These are phyloP conservation scores for Corvus hawaiiensis DNA, from an alignment of 2,113 vertebrate species.

Conservation along the genomic window DNA sequence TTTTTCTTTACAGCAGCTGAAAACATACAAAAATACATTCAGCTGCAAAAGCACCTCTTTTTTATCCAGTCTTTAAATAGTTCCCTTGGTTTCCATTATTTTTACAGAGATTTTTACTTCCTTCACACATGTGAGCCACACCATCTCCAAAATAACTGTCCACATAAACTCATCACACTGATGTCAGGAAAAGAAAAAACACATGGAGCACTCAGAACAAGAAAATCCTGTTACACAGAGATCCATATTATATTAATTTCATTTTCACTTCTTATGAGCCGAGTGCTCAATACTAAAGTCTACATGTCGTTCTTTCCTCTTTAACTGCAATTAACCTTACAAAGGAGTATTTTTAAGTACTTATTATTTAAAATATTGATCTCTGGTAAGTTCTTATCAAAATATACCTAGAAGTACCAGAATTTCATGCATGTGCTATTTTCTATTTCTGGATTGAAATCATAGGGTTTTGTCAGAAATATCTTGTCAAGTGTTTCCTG, in stretches of 20 bases:
- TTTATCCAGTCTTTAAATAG: constrained; percentile 16
- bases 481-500: background rate
- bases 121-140: background rate
- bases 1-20: background rate
- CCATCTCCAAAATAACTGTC: background rate
- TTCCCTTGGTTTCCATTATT: constrained; percentile 20
- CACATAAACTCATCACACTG: background rate
- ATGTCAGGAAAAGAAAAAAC: background rate
- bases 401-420: background rate
- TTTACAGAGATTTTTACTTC: background rate
- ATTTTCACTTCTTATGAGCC: background rate
- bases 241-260: background rate
- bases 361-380: background rate
- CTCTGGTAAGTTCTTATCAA: background rate
- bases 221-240: background rate
- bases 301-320: background rate
- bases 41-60: constrained; percentile 11
- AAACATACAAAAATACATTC: constrained; percentile 22
- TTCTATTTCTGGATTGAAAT: background rate
- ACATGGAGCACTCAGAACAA: background rate
- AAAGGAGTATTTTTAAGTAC: background rate
- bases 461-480: background rate
- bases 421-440: background rate
- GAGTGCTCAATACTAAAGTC: background rate
- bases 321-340: background rate